Base-by-base conservation (phyloP, 2,888 invertebrate species). In the Drosophila melanosoma region DNA sequence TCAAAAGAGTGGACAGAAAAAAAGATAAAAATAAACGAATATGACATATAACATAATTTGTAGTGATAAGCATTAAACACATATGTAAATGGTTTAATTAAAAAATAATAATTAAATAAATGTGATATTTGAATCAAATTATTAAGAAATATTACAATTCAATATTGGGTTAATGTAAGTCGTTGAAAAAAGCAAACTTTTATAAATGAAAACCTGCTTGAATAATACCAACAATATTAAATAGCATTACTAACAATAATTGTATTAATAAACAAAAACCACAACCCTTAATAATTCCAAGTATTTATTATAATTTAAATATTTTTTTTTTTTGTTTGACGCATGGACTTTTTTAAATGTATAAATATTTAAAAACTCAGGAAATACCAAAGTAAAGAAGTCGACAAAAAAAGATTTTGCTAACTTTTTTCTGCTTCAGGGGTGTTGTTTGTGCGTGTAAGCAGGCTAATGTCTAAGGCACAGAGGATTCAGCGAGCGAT, bases 391-490 rank as follows among this genome's bases (percentile, higher is more conserved):
- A 23, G 45, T 8, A 15, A 45, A 45, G 8, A 15, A 12, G 7
- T 20, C 20, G 12, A 20, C 3, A 10, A 20, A 20, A 20, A 45
- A 45, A 15, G 12, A 8, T 6, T 11, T 45, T 69, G 67, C 59
- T 59, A 51, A n/a, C 45, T 62, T 54, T 65, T 57, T 45, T 65
- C 38, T 36, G 35, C 62, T 66, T 54, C 48, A n/a, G 56, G 60
- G 52, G 29, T 38, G 32, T 42, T 56, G 42, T 53, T 53, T 69
- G 53, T 83, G 83, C 66, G 57, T 79, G 48, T 45, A 67, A 58
- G 53, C 54, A 74, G 74, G 73, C 69, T 82, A 85, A 90, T 88
- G 74, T 65, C 72, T 80, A 71, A 65, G 69, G 66, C 57, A 65
- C 36, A 69, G 38, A 70, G 20, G 29, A 57, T 11, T 1, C 36